Evolutionary conservation across 1,140 invertebrate species (phyloP).

Genomic region (Venturia canescens): DNA sequence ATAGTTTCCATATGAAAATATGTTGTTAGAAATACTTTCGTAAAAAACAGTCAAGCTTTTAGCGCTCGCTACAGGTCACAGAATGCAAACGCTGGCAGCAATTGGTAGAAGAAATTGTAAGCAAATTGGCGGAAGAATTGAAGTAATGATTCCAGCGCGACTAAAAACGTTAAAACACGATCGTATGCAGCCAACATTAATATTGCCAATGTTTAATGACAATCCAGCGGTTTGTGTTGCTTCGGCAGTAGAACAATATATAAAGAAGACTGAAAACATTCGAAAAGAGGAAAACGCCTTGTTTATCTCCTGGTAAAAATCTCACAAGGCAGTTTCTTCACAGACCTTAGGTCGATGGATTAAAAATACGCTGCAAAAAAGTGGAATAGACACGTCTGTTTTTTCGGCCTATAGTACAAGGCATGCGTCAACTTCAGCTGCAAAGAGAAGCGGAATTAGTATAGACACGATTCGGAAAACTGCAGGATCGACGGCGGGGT

Average conservation of each 20-base stretch:
- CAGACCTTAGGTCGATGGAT: background rate
- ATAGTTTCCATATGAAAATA: no score
- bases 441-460: no score
- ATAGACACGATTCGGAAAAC: no score
- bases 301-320: background rate
- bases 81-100: constrained; percentile 37
- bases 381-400: background rate
- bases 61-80: constrained; percentile 29
- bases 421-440: no score
- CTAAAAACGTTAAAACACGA: background rate
- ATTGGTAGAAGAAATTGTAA: background rate
- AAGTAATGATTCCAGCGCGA: no score
- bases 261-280: no score
- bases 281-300: background rate
- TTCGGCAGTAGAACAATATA: no score
- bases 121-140: background rate
- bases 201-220: constrained; percentile 30
- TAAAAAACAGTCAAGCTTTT: constrained; percentile 17
- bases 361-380: background rate
- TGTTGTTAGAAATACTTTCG: background rate
- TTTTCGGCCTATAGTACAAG: no score
- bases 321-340: background rate
- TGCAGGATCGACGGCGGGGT: no score
- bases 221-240: constrained; percentile 35
- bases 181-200: no score